These are phyloP conservation scores for Phaenicophaeus curvirostris DNA, from an alignment of 2,797 vertebrate species.

Conservation along the genomic window DNA sequence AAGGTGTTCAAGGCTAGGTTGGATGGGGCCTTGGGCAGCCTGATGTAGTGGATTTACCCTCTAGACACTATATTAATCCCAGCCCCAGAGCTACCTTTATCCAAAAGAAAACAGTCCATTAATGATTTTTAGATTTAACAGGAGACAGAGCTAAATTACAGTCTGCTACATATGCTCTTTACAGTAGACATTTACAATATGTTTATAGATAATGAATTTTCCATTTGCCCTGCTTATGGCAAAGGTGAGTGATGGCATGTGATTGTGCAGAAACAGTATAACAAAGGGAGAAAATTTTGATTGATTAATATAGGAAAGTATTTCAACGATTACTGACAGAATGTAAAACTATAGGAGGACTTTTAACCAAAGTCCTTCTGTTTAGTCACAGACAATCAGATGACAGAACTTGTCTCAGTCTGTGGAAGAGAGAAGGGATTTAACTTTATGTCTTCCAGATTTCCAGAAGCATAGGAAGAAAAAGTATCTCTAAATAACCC, in stretches of 20 bases:
- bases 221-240: neutral
- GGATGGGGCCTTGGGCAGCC: no score
- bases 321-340: neutral
- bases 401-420: neutral
- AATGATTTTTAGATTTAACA: neutral
- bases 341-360: neutral
- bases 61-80: neutral
- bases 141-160: neutral
- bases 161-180: neutral
- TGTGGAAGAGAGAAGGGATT: neutral
- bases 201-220: neutral
- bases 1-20: no score
- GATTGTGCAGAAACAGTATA: neutral
- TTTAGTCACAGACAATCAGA: neutral
- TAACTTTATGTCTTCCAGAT: neutral
- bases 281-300: neutral
- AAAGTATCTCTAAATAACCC: neutral
- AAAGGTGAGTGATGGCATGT: neutral
- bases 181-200: neutral
- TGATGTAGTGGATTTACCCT: neutral
- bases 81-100: neutral
- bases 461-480: neutral
- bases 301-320: neutral
- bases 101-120: neutral
- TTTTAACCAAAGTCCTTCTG: neutral